Evolutionary conservation across 2,888 invertebrate species (phyloP).

Genomic region (Platycheirus albimanus): DNA sequence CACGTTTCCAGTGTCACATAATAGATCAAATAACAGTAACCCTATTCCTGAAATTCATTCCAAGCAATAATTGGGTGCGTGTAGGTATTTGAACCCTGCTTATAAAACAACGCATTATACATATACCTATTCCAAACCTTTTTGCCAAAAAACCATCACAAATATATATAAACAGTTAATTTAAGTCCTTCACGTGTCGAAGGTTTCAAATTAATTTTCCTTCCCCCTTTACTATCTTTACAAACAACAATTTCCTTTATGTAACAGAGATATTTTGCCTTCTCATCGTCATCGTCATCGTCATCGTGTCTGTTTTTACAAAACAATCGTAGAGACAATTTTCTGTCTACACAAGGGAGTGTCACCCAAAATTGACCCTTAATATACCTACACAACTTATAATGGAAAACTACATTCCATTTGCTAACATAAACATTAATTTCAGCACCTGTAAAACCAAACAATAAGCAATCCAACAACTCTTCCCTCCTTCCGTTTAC

Average conservation of each 20-base stretch:
- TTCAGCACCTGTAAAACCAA: conserved; percentile 51
- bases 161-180: conserved; percentile 11
- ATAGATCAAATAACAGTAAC: too few relatives aligned
- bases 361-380: neutral
- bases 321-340: conserved; percentile 14
- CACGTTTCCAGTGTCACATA: too few relatives aligned
- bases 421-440: conserved; percentile 52
- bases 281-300: neutral
- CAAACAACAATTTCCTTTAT: conserved; percentile 10
- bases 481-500: neutral
- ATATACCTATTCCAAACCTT: conserved; percentile 5
- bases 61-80: too few relatives aligned
- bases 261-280: conserved; percentile 15
- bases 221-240: neutral
- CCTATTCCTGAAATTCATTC: too few relatives aligned
- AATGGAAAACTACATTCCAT: conserved; percentile 29
- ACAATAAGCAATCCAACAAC: conserved; percentile 44
- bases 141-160: neutral
- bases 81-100: too few relatives aligned
- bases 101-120: neutral
- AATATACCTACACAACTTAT: conserved; percentile 9
- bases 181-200: conserved; percentile 17
- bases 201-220: conserved; percentile 26
- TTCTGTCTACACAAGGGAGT: neutral
- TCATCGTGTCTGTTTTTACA: neutral